Percentiles rank a stretch among this genome's conserved stretches.
Evolutionary conservation across 2,888 invertebrate species (phyloP).

Genomic region (Orthosia cruda): DNA sequence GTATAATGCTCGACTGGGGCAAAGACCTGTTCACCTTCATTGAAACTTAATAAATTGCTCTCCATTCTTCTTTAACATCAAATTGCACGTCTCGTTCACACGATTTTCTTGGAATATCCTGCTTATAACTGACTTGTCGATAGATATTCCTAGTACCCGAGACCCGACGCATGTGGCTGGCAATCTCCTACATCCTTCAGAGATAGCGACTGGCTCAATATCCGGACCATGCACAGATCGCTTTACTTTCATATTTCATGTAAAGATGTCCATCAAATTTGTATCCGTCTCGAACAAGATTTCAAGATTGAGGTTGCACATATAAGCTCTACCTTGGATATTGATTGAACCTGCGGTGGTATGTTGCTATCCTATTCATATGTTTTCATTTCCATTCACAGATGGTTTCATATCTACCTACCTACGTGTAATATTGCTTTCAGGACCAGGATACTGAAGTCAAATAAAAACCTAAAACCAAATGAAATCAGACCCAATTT

Average conservation of each 20-base stretch:
- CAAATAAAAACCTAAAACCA: background rate
- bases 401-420: background rate
- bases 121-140: background rate
- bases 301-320: conserved; percentile 6
- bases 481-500: conserved; percentile 8
- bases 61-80: background rate
- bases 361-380: background rate
- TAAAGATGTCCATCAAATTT: conserved; percentile 42
- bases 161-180: conserved; percentile 20
- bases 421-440: background rate
- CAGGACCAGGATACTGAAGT: background rate
- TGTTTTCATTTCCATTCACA: background rate
- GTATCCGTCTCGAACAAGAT: conserved; percentile 25
- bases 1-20: background rate
- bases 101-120: background rate
- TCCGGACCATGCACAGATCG: conserved; percentile 50
- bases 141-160: background rate
- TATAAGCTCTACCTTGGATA: background rate
- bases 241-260: conserved; percentile 47
- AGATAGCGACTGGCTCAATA: conserved; percentile 53
- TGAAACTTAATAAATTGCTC: background rate
- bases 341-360: conserved; percentile 18
- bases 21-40: background rate
- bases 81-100: background rate
- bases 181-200: conserved; percentile 56